Evolutionary conservation across 2,888 invertebrate species (phyloP), one percentile per base, ranked within the genome.

Genomic region (Deroplatys truncata): DNA sequence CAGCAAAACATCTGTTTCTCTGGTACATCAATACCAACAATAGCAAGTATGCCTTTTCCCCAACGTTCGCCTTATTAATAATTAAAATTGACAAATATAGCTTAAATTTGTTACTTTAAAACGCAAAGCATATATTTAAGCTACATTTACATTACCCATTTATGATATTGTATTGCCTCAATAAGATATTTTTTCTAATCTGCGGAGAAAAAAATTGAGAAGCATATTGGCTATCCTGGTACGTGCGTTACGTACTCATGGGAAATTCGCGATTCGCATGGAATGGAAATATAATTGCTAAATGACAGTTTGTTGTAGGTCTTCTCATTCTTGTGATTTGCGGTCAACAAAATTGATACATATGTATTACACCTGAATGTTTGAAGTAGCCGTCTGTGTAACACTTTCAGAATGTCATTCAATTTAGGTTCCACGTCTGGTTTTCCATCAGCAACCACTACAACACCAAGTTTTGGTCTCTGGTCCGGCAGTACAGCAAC

Each of bases 391-490:
- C 43, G 25, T 72, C 1, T 20, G 0, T 72, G 7, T 7, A 72
- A 72, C 25, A 72, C 16, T 3, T 20, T 20, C 56, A 72, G 56
- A 84, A 94, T 94, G 94, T 89, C 91, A 20, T 92, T 91, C 87
- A 92, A 90, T 91, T 91, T 92, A 85, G 92, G 91, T 31, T 90
- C 90, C 25, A 88, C 91, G 13, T 89, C 89, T 90, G 93, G 93
- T 49, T 93, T 93, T 92, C 95, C 95, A n/a, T 93, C 94, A 86
- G 93, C 94, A 84, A 94, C 94, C 86, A 94, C 95, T 1, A 94
- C 94, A 13, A 94, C 95, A 82, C 94, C 94, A 82, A 93, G 93
- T 43, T 94, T 95, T 91, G 93, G 93, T 84, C 93, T 93, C 89
- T 93, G 93, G n/a, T 92, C 93, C 31, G 92, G 93, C 28, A 92